Percentiles rank a stretch among this genome's conserved stretches.
Conservation (phyloP, 2,113 vertebrate species). For the Rallus limicola region DNA sequence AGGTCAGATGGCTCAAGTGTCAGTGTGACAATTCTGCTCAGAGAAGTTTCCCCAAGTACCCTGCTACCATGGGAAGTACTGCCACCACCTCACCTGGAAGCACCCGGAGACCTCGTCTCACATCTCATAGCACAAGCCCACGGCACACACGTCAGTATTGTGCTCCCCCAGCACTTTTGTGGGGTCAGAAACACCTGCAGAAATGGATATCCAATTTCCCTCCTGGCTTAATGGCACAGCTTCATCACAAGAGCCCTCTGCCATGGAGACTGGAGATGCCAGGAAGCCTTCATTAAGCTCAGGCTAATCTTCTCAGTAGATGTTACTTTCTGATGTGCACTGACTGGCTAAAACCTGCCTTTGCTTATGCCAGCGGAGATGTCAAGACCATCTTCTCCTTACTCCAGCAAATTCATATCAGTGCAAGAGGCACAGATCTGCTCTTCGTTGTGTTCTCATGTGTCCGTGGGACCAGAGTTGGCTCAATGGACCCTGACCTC, state of each 20-base stretch:
- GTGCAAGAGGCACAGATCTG: background rate
- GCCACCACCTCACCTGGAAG: background rate
- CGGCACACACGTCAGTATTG: accelerated
- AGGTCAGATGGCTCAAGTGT: background rate
- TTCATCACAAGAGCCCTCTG: background rate
- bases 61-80: background rate
- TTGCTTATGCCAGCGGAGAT: background rate
- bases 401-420: background rate
- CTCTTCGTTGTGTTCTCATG: accelerated
- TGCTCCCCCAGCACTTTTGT: background rate
- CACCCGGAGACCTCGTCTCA: background rate
- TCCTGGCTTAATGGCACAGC: background rate
- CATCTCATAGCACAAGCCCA: too few species aligned
- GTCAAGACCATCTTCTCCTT: background rate
- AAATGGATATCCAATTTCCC: background rate
- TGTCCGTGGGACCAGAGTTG: background rate
- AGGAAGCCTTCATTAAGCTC: background rate
- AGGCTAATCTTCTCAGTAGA: background rate
- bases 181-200: background rate
- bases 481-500: background rate
- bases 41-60: background rate
- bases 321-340: background rate
- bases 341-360: background rate
- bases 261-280: background rate
- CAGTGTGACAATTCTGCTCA: background rate